Base-by-base conservation (phyloP, 2,888 invertebrate species). In the Macroteleia sp. region DNA sequence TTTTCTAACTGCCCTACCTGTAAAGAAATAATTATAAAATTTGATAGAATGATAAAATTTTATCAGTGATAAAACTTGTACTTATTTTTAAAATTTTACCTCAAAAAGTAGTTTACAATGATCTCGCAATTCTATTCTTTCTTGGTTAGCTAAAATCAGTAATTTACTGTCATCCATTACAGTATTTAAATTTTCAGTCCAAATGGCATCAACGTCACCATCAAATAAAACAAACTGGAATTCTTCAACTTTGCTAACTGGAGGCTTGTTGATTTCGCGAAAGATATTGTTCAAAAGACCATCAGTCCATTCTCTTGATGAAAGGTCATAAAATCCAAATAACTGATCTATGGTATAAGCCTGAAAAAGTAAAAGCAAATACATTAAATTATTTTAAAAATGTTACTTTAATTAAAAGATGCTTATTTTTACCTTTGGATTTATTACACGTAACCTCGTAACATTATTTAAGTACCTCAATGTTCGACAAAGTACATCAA, bases 171-270 rank as follows among this genome's bases (percentile, higher is more conserved):
- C 98, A 88, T 98, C 98, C 97, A 98, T 97, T 1, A 98, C 97
- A 0, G 97, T 97, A 92, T 98, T 98, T 97, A 98, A 98, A 92
- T 98, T 98, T 92, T 98, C 98, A 80, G 98, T 97, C 98, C 98
- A 98, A 42, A 97, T 93, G 0, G 97, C 96, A 92, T 98, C 98
- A 2, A 98, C 97, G 88, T 98, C 97, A 1, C 98, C 98, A 89
- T 98, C 98, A 92, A 97, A 98, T 44, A 98, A 92, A 42, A 97
- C 96, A 90, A 97, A 97, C 64, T 95, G 94, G 62, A 95, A 93
- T 89, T 97, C 97, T 80, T 95, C 92, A 85, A 93, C 94, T 2
- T 92, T 92, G 0, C 77, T 52, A 14, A 92, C 92, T 3, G 94
- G 92, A 0, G 95, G 96, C 92, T 94, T 95, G 92, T 98, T 98